These are phyloP conservation scores for Hydropsyche betteni DNA, from an alignment of 2,888 invertebrate genomes.

Conservation along the genomic window DNA sequence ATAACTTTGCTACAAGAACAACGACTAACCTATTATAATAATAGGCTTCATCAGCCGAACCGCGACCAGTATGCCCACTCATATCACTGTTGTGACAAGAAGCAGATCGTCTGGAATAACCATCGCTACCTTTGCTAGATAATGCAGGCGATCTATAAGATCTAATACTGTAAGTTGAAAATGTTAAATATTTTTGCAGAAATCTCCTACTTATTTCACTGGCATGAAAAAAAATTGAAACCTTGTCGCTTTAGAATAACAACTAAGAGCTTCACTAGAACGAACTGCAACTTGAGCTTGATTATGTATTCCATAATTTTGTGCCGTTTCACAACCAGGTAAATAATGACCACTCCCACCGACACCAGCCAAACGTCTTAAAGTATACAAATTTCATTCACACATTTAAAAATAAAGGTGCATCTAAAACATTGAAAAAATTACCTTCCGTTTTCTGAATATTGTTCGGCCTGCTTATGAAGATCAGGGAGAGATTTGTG, in stretches of 20 bases:
- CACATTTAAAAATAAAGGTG: background rate
- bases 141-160: constrained; percentile 65
- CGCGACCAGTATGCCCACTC: constrained; percentile 43
- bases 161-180: constrained; percentile 53
- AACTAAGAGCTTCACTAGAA: constrained; percentile 64
- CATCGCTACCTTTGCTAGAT: constrained; percentile 61
- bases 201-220: background rate
- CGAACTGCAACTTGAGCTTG: constrained; percentile 56
- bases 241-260: constrained; percentile 65
- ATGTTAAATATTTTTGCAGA: background rate
- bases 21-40: constrained; percentile 62
- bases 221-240: constrained; percentile 47
- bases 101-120: constrained; percentile 64
- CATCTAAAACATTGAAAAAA: background rate
- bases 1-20: constrained; percentile 10
- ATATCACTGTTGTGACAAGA: constrained; percentile 62
- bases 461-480: constrained; percentile 68
- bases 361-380: constrained; percentile 20
- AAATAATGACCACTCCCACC: constrained; percentile 38
- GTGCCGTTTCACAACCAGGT: background rate
- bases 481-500: constrained; percentile 87
- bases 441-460: constrained; percentile 54
- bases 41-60: constrained; percentile 54
- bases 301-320: constrained; percentile 4
- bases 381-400: background rate